Conservation (phyloP, 1,140 invertebrate species). For the Subanguina moxae region DNA sequence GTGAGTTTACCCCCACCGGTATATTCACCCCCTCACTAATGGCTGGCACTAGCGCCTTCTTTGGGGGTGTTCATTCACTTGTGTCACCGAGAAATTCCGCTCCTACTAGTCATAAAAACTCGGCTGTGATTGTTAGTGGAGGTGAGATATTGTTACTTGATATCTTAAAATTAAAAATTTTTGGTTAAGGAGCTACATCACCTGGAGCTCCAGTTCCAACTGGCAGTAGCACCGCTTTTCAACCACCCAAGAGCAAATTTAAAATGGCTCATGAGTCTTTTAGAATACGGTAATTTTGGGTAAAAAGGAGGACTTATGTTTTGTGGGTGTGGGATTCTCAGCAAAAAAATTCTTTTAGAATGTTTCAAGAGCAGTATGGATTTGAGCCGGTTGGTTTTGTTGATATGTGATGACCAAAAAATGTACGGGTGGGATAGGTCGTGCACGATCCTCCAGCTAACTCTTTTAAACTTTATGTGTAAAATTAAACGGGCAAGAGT, state of each 20-base stretch:
- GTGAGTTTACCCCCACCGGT: neutral
- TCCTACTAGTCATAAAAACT: conserved; percentile 13
- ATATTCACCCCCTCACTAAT: conserved; percentile 2
- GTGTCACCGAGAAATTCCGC: conserved; percentile 10
- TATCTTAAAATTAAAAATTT: neutral
- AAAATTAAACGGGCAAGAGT: too few relatives aligned
- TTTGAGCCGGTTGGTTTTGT: conserved; percentile 35
- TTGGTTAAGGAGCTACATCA: neutral
- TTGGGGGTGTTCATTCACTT: neutral
- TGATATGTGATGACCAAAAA: too few relatives aligned
- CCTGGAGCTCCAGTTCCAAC: neutral
- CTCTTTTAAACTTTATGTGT: too few relatives aligned
- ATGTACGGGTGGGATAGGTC: too few relatives aligned
- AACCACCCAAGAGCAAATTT: conserved; percentile 42
- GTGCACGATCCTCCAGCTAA: too few relatives aligned
- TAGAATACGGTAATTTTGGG: conserved; percentile 36
- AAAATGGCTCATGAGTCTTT: conserved; percentile 46
- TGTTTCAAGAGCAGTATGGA: conserved; percentile 45
- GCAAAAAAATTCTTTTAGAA: neutral
- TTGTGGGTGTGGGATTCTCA: too few relatives aligned
- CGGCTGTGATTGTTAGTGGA: conserved; percentile 6
- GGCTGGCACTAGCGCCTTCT: conserved; percentile 14
- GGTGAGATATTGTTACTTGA: neutral
- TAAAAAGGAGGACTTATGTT: too few relatives aligned
- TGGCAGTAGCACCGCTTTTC: neutral